Evolutionary conservation across 2,888 invertebrate species (phyloP).

Genomic region (Agrochola litura): DNA sequence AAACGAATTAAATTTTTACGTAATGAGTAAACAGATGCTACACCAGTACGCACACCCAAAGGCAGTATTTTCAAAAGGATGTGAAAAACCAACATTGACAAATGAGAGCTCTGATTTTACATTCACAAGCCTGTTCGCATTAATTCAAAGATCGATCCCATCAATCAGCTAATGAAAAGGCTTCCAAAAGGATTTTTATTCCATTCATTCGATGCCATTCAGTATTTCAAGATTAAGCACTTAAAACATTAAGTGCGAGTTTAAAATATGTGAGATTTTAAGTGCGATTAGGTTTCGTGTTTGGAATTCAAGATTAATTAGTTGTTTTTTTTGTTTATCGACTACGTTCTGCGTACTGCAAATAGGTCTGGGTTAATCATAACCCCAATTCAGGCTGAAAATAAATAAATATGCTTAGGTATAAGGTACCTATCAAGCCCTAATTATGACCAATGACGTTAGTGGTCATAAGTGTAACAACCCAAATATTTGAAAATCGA

Average conservation of each 20-base stretch:
- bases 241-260: constrained; percentile 55
- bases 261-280: constrained; percentile 49
- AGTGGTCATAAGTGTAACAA: neutral
- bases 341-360: neutral
- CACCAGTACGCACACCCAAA: constrained; percentile 33
- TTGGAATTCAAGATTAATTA: neutral
- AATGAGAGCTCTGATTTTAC: constrained; percentile 71
- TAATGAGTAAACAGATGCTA: constrained; percentile 59
- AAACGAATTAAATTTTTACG: constrained; percentile 38
- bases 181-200: constrained; percentile 70
- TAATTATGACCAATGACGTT: constrained; percentile 7
- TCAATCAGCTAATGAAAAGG: constrained; percentile 77
- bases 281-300: constrained; percentile 26
- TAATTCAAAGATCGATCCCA: constrained; percentile 70
- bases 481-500: constrained; percentile 33
- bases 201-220: constrained; percentile 70
- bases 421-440: neutral
- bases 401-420: neutral
- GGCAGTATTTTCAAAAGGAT: constrained; percentile 58
- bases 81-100: constrained; percentile 68
- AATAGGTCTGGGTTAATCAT: neutral
- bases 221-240: constrained; percentile 67
- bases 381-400: neutral
- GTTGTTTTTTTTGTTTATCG: neutral
- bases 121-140: constrained; percentile 70